phyloP scores from a whole-genome alignment of 1,140 invertebrate genomes.

The Drosophila athabasca region DNA sequence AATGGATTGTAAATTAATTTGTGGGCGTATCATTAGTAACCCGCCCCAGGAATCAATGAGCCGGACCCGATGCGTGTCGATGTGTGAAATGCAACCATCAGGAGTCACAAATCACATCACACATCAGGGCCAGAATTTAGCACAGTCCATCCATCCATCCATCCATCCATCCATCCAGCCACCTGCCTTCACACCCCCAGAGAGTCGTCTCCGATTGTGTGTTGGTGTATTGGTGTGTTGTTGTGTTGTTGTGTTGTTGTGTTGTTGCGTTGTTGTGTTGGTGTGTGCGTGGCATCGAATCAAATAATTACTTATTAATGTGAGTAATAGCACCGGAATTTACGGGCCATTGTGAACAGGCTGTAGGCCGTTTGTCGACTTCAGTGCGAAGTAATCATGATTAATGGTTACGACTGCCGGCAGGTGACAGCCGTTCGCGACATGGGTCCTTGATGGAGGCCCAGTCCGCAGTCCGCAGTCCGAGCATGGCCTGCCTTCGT shows the following conservation, averaged over 20 bases:
- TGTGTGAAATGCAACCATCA: constrained; percentile 1
- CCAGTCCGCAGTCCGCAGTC: not conserved
- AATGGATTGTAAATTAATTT: too few relatives aligned
- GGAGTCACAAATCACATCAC: constrained; percentile 9
- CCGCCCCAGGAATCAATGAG: not conserved
- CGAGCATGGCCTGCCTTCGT: not conserved
- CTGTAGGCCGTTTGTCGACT: constrained; percentile 37
- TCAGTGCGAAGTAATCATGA: constrained; percentile 49
- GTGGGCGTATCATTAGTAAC: not conserved
- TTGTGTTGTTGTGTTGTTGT: too few relatives aligned
- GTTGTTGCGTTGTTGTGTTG: too few relatives aligned
- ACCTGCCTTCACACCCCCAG: too few relatives aligned
- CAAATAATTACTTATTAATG: constrained; percentile 47
- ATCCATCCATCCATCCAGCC: too few relatives aligned
- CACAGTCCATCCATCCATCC: constrained; percentile 3
- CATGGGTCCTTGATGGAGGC: not conserved
- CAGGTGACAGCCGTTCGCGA: constrained; percentile 49
- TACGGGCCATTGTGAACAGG: constrained; percentile 20
- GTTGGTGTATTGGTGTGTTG: too few relatives aligned
- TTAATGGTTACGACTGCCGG: constrained; percentile 48
- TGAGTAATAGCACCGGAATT: constrained; percentile 34
- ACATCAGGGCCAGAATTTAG: constrained; percentile 13
- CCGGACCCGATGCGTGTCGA: constrained; percentile 11
- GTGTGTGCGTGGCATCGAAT: constrained; percentile 1
- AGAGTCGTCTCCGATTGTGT: too few relatives aligned